Evolutionary conservation across 2,797 vertebrate species (phyloP).

Genomic region (Tokudaia tokunoshimensis): DNA sequence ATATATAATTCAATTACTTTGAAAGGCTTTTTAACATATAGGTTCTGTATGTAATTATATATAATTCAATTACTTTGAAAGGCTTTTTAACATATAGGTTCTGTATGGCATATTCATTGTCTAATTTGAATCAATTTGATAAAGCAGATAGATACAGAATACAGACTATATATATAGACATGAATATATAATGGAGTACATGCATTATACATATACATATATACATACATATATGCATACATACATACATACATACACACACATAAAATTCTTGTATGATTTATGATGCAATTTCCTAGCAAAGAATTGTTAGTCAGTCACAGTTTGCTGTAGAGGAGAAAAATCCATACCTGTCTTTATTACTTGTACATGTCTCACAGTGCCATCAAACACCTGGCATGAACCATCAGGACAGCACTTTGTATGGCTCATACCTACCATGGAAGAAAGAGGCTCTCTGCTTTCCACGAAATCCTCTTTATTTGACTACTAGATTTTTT

Average conservation of each 20-base stretch:
- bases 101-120: neutral
- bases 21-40: neutral
- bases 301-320: neutral
- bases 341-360: neutral
- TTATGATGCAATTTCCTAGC: neutral
- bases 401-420: neutral
- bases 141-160: neutral
- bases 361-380: neutral
- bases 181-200: neutral
- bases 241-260: neutral
- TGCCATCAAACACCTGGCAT: neutral
- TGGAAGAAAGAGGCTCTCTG: neutral
- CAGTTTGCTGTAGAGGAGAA: neutral
- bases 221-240: neutral
- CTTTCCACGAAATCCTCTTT: neutral
- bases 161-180: neutral
- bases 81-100: neutral
- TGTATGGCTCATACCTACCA: neutral
- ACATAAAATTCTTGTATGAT: neutral
- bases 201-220: neutral
- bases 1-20: neutral
- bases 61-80: neutral
- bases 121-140: neutral
- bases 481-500: neutral
- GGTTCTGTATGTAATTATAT: neutral